Base-by-base conservation (phyloP, 64 coral and sea anemone genomes). In the Dendrophyllia cribrosa region DNA sequence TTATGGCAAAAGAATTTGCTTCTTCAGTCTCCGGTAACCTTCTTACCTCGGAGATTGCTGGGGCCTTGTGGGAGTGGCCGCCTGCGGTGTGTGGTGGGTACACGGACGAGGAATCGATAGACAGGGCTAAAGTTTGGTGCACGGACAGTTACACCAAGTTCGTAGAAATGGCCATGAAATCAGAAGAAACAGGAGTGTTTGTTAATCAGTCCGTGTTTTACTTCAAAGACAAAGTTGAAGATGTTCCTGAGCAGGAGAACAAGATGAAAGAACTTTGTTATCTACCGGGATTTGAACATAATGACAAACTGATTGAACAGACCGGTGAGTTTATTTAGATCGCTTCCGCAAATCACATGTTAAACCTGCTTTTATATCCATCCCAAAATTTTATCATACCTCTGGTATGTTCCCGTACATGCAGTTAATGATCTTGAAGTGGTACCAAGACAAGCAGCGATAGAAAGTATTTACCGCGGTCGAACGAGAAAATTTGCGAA, bases 11-110 rank as follows among this genome's bases (percentile, higher is more conserved):
- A 51, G 74, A 76, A 3, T 76, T 76, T 17, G 74, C 74, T 20
- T 76, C 74, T 9, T 51, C 74, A 17, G 74, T n/a, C 17, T 76
- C 74, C 46, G 74, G 74, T 12, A n/a, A 76, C 7, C 74, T 49
- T 20, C 53, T 76, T 17, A 76, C 74, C 5, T 76, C 74, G 1
- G 74, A 76, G 74, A 76, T 76, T 8, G 74, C 74, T 12, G 74
- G 74, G 15, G 74, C 74, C 16, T 76, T 76, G 48, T 76, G 74
- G 74, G 74, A 76, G 20, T 76, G 74, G 74, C 74, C 74, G 6
- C 74, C 74, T 1, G 74, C 74, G 1, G 74, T 76, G 17, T 53
- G 74, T n/a, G 48, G 49, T 10, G 20, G 47, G 7, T 1, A 76
- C 48, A 22, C 46, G 6, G 19, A 21, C 1, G 74, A 51, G 49